These are phyloP conservation scores for Anolis apletophallus DNA, from an alignment of 2,797 vertebrate genomes.

Conservation along the genomic window DNA sequence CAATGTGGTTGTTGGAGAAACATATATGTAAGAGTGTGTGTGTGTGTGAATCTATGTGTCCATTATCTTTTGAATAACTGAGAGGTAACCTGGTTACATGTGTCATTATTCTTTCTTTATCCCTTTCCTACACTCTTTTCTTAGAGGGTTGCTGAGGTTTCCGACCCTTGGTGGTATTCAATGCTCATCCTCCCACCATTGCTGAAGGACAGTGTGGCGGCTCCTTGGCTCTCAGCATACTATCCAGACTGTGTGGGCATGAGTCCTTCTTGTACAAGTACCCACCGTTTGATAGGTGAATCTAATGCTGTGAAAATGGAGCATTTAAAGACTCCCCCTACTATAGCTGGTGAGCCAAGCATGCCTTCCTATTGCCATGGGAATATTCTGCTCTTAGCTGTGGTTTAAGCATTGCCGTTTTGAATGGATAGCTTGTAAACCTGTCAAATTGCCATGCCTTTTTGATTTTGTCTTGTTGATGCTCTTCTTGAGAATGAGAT, in stretches of 20 bases:
- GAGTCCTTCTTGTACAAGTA: conserved; percentile 92
- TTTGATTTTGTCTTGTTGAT: background rate
- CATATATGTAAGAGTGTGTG: no score
- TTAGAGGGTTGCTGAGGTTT: conserved; percentile 95
- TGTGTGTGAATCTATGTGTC: background rate
- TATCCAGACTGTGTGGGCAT: conserved; percentile 99
- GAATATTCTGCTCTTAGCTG: background rate
- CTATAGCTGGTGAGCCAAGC: conserved; percentile 80
- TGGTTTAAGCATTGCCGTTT: background rate
- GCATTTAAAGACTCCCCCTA: conserved; percentile 77
- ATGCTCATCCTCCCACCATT: conserved; percentile 97
- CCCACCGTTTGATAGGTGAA: conserved; percentile 77
- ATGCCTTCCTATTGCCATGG: conserved; percentile 30
- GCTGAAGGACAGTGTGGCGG: conserved; percentile 95
- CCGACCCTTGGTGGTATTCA: conserved; percentile 94
- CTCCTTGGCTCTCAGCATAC: conserved; percentile 91
- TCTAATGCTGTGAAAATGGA: conserved; percentile 83
- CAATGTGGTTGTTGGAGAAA: no score
- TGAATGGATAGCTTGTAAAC: background rate
- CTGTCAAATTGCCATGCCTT: background rate
- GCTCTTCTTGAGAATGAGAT: background rate
- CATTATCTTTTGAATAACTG: conserved; percentile 22
- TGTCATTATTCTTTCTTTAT: conserved; percentile 48
- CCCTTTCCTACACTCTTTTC: conserved; percentile 46
- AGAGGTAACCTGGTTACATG: conserved; percentile 32